A percentile compares a stretch with the other conserved stretches of the same genome.
phyloP scores from a whole-genome alignment of 2,888 invertebrate genomes.

The Eupithecia inturbata region DNA sequence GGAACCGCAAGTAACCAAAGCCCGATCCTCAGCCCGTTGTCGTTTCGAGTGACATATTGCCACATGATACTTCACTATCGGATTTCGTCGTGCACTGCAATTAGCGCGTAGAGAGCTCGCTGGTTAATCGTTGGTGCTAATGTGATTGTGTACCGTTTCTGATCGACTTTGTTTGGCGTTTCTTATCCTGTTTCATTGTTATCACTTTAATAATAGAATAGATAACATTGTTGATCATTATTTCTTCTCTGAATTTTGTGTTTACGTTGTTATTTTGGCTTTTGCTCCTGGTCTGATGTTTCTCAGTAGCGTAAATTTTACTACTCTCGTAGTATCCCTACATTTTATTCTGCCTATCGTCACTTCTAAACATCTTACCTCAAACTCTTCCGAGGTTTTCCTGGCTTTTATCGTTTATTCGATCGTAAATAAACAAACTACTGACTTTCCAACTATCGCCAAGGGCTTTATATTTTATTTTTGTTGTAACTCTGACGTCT shows the following conservation, averaged over 20 bases:
- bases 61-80: slow-evolving; percentile 69
- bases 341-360: neutral
- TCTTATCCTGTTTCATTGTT: slow-evolving; percentile 24
- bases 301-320: neutral
- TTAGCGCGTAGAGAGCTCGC: slow-evolving; percentile 66
- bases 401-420: slow-evolving; percentile 13
- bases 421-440: slow-evolving; percentile 25
- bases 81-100: slow-evolving; percentile 70
- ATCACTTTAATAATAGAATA: slow-evolving; percentile 15
- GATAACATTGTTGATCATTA: slow-evolving; percentile 6
- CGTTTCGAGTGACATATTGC: slow-evolving; percentile 73
- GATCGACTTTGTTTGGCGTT: slow-evolving; percentile 40
- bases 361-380: neutral
- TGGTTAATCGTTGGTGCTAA: slow-evolving; percentile 41
- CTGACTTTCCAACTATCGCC: slow-evolving; percentile 7
- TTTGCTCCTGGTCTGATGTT: neutral
- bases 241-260: neutral
- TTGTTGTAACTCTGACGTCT: slow-evolving; percentile 10
- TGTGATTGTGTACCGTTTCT: slow-evolving; percentile 44
- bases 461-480: slow-evolving; percentile 20
- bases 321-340: neutral
- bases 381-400: neutral
- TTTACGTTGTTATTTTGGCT: neutral
- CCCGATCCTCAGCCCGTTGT: slow-evolving; percentile 51
- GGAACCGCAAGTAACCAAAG: slow-evolving; percentile 70